phyloP scores from a whole-genome alignment of 2,888 invertebrate genomes.

The Deroplatys truncata region DNA sequence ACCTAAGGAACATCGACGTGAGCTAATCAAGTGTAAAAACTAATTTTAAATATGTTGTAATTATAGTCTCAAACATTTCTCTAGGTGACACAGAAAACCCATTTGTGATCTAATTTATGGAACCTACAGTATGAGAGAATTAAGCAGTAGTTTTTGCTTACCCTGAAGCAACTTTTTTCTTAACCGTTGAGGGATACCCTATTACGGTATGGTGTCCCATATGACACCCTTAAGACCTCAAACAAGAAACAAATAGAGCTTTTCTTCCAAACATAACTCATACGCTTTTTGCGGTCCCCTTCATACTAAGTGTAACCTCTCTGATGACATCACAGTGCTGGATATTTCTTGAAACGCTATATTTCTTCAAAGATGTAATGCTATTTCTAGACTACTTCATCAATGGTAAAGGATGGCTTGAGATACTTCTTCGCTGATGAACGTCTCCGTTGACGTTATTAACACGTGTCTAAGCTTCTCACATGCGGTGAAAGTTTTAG shows the following conservation, averaged over 20 bases:
- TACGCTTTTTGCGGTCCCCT: background rate
- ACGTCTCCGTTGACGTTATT: background rate
- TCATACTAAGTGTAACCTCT: background rate
- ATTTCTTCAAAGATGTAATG: background rate
- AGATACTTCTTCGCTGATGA: background rate
- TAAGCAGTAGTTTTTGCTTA: no score
- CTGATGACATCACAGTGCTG: background rate
- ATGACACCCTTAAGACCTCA: background rate
- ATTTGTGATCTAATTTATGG: no score
- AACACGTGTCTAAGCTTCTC: background rate
- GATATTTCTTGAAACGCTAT: background rate
- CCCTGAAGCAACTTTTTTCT: background rate
- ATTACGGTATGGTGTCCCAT: background rate
- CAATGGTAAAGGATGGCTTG: background rate
- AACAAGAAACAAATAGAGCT: background rate
- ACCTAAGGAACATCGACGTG: no score
- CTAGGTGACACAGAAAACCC: no score
- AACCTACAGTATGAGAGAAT: no score
- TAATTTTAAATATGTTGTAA: no score
- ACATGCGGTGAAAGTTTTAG: background rate
- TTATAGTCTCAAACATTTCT: no score
- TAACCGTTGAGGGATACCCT: background rate
- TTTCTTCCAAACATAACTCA: background rate
- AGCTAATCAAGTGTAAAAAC: no score
- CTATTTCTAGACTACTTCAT: background rate